Evolutionary conservation across 2,888 invertebrate genomes (phyloP).

Genomic region (Myopa testacea): DNA sequence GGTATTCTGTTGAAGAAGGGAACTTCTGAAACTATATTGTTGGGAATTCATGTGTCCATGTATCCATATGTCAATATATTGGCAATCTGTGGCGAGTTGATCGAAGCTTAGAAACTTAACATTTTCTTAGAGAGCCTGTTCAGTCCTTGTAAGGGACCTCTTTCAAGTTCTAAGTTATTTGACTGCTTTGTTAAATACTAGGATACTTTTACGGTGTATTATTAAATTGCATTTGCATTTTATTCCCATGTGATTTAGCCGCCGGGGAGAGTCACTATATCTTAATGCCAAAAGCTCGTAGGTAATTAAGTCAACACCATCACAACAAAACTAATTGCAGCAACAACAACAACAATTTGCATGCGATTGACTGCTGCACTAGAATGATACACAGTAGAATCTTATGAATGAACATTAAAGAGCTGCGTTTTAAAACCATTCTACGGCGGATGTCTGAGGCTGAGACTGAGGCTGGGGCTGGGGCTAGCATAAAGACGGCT

Average conservation of each 20-base stretch:
- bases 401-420: background rate
- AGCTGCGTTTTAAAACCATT: background rate
- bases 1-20: too few species aligned
- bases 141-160: too few species aligned
- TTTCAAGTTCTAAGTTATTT: too few species aligned
- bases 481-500: background rate
- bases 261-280: background rate
- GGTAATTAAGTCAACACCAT: conserved; percentile 23
- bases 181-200: too few species aligned
- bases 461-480: too few species aligned
- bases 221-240: background rate
- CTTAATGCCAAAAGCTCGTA: background rate
- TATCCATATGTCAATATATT: too few species aligned
- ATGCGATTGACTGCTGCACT: conserved; percentile 10
- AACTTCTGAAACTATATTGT: too few species aligned
- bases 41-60: too few species aligned
- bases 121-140: too few species aligned
- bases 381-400: background rate
- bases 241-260: background rate
- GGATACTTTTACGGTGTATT: background rate
- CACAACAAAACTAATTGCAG: conserved; percentile 2
- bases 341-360: conserved; percentile 21
- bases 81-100: too few species aligned
- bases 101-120: too few species aligned
- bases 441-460: background rate